Base-by-base conservation (phyloP, 2,797 vertebrate species). In the Oceanodroma leucorhoa region DNA sequence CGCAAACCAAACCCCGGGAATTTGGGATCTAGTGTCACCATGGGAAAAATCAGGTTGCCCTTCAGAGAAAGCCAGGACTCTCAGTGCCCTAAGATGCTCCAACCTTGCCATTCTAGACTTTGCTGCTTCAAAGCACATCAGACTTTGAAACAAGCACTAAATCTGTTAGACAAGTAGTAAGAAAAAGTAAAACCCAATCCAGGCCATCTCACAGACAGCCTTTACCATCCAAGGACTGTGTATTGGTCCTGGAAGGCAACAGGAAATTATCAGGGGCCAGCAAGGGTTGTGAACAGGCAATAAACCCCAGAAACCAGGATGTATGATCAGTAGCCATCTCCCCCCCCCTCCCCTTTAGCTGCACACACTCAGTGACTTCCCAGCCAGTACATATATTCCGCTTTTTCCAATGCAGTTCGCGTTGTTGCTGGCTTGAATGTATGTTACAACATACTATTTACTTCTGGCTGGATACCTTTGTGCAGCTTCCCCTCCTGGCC, bases 1-100 rank as follows among this genome's bases (percentile, higher is more conserved):
- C 0, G 5, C 50, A 32, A 36, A 53, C 27, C 53, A 54, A 51
- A 43, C 11, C 34, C n/a, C 51, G 24, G 30, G 58, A 89, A 30
- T 87, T 16, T 29, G 50, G 78, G 55, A 64, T 36, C 58, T 48
- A 14, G 38, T 3, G 32, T 43, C 67, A 64, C 3, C 15, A 29
- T 11, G 40, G 43, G 34, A 32, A 60, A 84, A 36, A 55, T 18
- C 41, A 50, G 53, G 11, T 18, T 83, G 81, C 26, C 54, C 61
- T 87, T 64, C 57, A 32, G 0, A 36, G 70, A 40, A 43, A 70
- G 45, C 11, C 71, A 85, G 38, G 71, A 30, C 22, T 48, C 14
- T 7, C 11, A 8, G 1, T 9, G 50, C 32, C 51, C n/a, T 0
- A 1, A 69, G 71, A 80, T 0, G 10, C 50, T 72, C 81, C 67